Percentiles rank a stretch among this genome's conserved stretches.
Evolutionary conservation across 2,797 vertebrate genomes (phyloP).

Genomic region (Anomalospiza imberbis): DNA sequence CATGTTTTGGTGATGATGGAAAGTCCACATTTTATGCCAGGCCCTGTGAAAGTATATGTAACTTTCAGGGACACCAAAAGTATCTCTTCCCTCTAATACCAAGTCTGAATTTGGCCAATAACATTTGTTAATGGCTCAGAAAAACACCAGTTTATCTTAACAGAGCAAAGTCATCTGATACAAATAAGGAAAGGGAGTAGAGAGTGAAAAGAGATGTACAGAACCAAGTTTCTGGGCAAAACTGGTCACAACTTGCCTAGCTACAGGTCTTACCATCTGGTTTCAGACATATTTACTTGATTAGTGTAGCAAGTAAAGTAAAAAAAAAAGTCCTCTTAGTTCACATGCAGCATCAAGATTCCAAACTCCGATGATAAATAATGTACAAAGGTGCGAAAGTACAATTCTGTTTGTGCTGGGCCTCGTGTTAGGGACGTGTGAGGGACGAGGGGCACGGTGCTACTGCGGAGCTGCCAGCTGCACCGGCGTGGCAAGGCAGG

Average conservation of each 20-base stretch:
- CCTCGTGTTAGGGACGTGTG: constrained; percentile 56
- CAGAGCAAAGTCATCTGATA: neutral
- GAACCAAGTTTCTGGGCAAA: neutral
- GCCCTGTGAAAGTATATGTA: neutral
- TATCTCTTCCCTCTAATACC: neutral
- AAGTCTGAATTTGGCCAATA: neutral
- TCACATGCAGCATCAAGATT: constrained; percentile 81
- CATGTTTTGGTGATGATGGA: neutral
- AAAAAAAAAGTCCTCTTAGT: constrained; percentile 69
- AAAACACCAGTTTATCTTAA: neutral
- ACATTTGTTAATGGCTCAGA: neutral
- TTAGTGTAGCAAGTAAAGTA: constrained; percentile 61
- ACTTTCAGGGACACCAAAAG: neutral
- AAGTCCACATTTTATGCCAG: neutral
- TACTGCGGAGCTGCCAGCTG: neutral
- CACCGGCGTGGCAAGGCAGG: fast-evolving
- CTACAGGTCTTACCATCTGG: neutral
- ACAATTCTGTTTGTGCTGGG: constrained; percentile 63
- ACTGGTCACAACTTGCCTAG: neutral
- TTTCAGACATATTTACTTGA: neutral
- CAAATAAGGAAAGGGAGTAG: neutral
- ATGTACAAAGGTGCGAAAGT: constrained; percentile 77
- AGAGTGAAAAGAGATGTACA: neutral
- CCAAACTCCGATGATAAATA: constrained; percentile 74
- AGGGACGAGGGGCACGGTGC: neutral